phyloP scores from a whole-genome alignment of 2,888 invertebrate genomes.

The Troides helena region DNA sequence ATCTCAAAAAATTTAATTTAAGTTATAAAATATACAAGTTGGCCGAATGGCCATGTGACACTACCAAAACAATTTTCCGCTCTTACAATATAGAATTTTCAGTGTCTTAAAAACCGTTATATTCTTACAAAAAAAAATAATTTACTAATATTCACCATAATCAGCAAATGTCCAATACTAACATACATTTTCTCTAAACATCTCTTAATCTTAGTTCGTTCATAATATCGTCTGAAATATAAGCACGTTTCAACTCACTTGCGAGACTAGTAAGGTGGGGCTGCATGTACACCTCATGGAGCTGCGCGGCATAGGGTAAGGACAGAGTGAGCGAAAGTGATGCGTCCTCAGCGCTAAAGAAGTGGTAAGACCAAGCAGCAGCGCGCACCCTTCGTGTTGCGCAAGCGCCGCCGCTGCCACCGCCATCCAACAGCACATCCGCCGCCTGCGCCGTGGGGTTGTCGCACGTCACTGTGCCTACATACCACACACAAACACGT shows the following conservation, averaged over 20 bases:
- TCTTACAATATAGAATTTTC: no score
- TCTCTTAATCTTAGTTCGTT: no score
- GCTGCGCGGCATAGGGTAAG: conserved; percentile 92
- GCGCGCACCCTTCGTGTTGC: conserved; percentile 91
- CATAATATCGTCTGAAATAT: no score
- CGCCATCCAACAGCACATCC: conserved; percentile 90
- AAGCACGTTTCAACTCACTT: conserved; percentile 68
- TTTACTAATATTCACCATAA: no score
- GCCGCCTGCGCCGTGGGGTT: conserved; percentile 94
- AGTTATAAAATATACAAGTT: no score
- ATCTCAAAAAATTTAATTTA: no score
- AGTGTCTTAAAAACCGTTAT: no score
- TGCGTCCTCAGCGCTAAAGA: conserved; percentile 91
- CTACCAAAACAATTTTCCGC: no score
- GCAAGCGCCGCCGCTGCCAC: conserved; percentile 84
- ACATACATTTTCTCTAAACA: no score
- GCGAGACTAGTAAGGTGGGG: conserved; percentile 92
- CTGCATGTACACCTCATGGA: conserved; percentile 93
- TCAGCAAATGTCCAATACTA: no score
- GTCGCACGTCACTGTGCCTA: conserved; percentile 86
- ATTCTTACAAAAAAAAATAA: no score
- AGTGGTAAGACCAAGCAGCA: conserved; percentile 98
- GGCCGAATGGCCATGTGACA: no score
- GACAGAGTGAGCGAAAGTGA: conserved; percentile 93
- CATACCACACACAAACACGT: not conserved